Conservation (phyloP, 2,888 invertebrate genomes). For the Luffia ferchaultella region DNA sequence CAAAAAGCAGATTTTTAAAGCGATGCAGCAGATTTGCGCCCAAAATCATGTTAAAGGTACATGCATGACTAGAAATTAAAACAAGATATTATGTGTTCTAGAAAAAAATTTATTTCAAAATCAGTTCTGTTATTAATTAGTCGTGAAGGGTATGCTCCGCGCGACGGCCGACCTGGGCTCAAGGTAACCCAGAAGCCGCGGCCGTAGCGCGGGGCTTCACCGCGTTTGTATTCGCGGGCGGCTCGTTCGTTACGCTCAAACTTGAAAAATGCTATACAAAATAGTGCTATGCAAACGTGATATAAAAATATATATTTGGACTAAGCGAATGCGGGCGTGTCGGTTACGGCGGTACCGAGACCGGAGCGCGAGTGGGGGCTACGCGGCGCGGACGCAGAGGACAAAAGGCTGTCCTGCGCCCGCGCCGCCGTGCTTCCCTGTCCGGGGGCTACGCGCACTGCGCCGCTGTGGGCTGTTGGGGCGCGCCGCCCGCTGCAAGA, state of each 20-base stretch:
- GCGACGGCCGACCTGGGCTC: slow-evolving; percentile 3
- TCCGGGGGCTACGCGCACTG: slow-evolving; percentile 64
- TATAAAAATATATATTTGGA: slow-evolving; percentile 40
- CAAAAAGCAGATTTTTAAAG: background rate
- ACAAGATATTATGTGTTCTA: slow-evolving; percentile 40
- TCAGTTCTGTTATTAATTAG: slow-evolving; percentile 48
- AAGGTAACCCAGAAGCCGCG: background rate
- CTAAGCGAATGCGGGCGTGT: background rate
- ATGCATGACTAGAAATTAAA: slow-evolving; percentile 47
- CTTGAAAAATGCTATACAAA: background rate
- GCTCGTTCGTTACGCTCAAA: slow-evolving; percentile 5
- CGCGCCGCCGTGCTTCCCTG: slow-evolving; percentile 61
- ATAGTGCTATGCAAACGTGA: slow-evolving; percentile 18
- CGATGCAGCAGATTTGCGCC: background rate
- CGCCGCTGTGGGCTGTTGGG: slow-evolving; percentile 65
- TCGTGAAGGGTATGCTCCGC: slow-evolving; percentile 24
- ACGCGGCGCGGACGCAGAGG: slow-evolving; percentile 22
- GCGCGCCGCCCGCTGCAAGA: slow-evolving; percentile 65
- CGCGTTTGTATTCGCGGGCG: background rate
- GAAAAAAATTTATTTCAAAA: slow-evolving; percentile 55
- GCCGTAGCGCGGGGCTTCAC: background rate
- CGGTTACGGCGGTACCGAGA: slow-evolving; percentile 50
- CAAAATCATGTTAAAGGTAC: background rate
- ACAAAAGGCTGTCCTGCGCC: slow-evolving; percentile 52
- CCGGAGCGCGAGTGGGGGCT: slow-evolving; percentile 48